Conservation (phyloP, 2,797 vertebrate genomes). For the Semotilus atromaculatus region DNA sequence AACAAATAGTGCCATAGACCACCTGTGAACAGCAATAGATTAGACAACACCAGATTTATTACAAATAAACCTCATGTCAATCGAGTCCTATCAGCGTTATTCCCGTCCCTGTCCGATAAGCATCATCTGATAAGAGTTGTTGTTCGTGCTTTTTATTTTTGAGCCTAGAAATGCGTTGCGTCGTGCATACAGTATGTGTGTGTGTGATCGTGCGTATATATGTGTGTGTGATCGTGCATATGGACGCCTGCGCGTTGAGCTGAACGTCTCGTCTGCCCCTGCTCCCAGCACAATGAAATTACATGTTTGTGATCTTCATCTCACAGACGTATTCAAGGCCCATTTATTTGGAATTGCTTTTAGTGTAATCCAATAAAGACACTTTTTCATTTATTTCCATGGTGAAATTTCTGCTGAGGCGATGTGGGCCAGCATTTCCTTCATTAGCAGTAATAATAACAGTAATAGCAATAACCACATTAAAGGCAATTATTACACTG, state of each 20-base stretch:
- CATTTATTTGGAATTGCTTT: slow-evolving; percentile 88
- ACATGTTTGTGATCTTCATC: slow-evolving; percentile 74
- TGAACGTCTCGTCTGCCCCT: slow-evolving; percentile 50
- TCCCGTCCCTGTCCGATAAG: slow-evolving; percentile 25
- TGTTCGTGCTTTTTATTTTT: neutral
- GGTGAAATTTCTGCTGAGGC: slow-evolving; percentile 84
- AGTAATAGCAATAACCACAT: slow-evolving; percentile 84
- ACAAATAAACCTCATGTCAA: slow-evolving; percentile 42
- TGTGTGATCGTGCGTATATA: too few relatives aligned
- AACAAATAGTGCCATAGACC: slow-evolving; percentile 47
- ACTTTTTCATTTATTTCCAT: slow-evolving; percentile 87
- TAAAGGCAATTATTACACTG: slow-evolving; percentile 81
- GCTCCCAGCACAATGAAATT: slow-evolving; percentile 80
- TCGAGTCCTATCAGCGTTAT: slow-evolving; percentile 1
- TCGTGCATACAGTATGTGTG: neutral
- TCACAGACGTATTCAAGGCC: slow-evolving; percentile 81
- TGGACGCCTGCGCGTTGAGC: neutral
- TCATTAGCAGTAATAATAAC: slow-evolving; percentile 86
- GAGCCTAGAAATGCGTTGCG: too few relatives aligned
- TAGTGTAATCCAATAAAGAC: slow-evolving; percentile 85
- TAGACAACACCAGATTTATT: slow-evolving; percentile 50
- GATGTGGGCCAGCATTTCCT: slow-evolving; percentile 80
- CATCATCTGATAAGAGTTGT: slow-evolving; percentile 1
- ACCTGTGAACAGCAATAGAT: slow-evolving; percentile 56
- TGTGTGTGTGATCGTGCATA: slow-evolving; percentile 21